Base-by-base conservation (phyloP, 2,113 vertebrate genomes). In the Formicarius rufipectus region DNA sequence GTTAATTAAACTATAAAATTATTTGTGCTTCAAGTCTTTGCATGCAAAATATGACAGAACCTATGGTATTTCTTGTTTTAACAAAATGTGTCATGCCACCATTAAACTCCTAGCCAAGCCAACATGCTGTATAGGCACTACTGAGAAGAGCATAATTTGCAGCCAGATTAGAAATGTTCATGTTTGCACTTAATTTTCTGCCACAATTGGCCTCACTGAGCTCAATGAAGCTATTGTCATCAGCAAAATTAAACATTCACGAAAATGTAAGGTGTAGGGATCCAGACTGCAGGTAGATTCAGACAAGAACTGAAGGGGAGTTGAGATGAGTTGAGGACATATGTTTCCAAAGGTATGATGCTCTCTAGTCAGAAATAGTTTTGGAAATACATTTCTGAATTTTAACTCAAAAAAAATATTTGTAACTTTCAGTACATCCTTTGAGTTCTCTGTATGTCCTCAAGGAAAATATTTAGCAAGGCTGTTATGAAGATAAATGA, bases 201-300 rank as follows among this genome's bases (percentile, higher is more conserved):
- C 18, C 16, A 9, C 0, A 1, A 60, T 21, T 40, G 31, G 19
- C 20, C 28, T 31, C 1, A 0, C n/a, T 71, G 63, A 89, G 74
- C 30, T 24, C 12, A 47, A 2, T 40, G 24, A 64, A 78, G 24
- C 4, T 47, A 22, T 63, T 84, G 42, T 52, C 53, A 47, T 28
- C 33, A 74, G 22, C 9, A 60, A 68, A 97, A 24, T 16, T 53
- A 75, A 95, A 33, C 17, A 12, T 24, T 9, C 14, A 35, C 17
- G 84, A 49, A 94, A 58, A 59, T 19, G 1, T 33, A 37, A 30
- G 23, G 39, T 9, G 4, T 44, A 66, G 12, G 22, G 13, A 58
- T 90, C 13, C 28, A 82, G 22, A 28, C 20, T 72, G 49, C 13
- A 44, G 30, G 56, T 40, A 52, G 5, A 42, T 45, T 35, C 78